Evolutionary conservation across 1,140 invertebrate genomes (phyloP), one percentile per base, ranked within the genome.

Genomic region (Ooceraea biroi): DNA sequence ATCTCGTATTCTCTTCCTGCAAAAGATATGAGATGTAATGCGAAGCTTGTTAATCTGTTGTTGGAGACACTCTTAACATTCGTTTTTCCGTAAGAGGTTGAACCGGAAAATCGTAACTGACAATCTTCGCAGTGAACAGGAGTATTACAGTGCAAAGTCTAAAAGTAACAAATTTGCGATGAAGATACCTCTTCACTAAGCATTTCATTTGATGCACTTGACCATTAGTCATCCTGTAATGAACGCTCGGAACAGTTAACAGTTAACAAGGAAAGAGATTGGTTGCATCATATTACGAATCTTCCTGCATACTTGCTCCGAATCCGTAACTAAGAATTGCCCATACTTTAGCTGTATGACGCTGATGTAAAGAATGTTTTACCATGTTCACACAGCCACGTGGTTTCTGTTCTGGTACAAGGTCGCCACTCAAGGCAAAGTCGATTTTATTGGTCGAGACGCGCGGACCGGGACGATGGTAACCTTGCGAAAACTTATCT

Each of bases 401-500:
- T 77, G 14, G 36, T n/a, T 50, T 14, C 25, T 12, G 10, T 14
- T 4, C 19, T 84, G 10, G 8, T 63, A 4, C 50, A 74, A 87
- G 73, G 73, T 83, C 71, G 2, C 30, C n/a, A 11, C 41, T 78
- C 12, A n/a, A 30, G 25, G 3, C 11, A 12, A 30, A 44, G 7
- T 36, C 4, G 58, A 69, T 60, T 83, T 74, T 55, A 83, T 12
- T 77, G 41, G n/a, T 57, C 14, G 50, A 85, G 44, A 10, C 30
- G 8, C 7, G 48, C 19, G 4, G n/a, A 60, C 1, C 12, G 44
- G 14, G 8, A 3, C 2, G 82, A 58, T 66, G n/a, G 60, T 76
- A 86, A 87, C 27, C 50, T 77, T 61, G 36, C 52, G 12, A 25
- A 50, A 60, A 30, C 50, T 84, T 74, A 84, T 60, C 61, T 19